Conservation (phyloP, 2,113 vertebrate species). For the Sterna hirundo region DNA sequence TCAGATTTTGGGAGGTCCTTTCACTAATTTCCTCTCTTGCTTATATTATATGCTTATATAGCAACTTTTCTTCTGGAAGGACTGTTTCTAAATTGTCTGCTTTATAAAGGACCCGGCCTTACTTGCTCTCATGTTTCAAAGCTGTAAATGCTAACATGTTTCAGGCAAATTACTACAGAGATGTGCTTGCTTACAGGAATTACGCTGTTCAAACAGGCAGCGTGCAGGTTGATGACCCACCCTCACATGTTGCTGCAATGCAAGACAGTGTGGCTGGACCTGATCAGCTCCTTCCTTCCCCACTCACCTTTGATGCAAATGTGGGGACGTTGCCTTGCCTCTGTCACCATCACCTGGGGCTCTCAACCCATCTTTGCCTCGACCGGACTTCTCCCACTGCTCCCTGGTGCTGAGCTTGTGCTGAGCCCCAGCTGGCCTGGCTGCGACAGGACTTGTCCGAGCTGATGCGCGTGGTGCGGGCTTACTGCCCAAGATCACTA, state of each 20-base stretch:
- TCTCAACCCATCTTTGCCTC: background rate
- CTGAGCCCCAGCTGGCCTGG: background rate
- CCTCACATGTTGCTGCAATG: background rate
- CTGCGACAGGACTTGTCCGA: rapidly evolving
- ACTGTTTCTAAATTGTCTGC: background rate
- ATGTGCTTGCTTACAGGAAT: background rate
- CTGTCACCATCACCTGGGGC: too few species aligned
- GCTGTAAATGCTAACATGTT: background rate
- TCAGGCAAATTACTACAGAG: background rate
- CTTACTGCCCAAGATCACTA: background rate
- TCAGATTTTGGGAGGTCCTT: background rate
- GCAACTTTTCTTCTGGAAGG: background rate
- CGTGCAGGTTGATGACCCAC: background rate
- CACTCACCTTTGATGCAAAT: background rate
- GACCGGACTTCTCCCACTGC: background rate
- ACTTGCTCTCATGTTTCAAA: background rate
- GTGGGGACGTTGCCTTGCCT: too few species aligned
- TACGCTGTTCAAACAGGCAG: background rate
- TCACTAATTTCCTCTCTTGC: background rate
- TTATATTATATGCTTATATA: background rate
- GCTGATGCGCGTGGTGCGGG: background rate
- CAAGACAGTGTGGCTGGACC: background rate
- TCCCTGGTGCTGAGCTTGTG: background rate
- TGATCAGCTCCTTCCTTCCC: background rate
- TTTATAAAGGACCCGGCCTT: background rate